Percentiles rank a stretch among this genome's conserved stretches.
phyloP scores from a whole-genome alignment of 37 sponge, comb jelly and placozoan genomes.

The Ianthella basta region DNA sequence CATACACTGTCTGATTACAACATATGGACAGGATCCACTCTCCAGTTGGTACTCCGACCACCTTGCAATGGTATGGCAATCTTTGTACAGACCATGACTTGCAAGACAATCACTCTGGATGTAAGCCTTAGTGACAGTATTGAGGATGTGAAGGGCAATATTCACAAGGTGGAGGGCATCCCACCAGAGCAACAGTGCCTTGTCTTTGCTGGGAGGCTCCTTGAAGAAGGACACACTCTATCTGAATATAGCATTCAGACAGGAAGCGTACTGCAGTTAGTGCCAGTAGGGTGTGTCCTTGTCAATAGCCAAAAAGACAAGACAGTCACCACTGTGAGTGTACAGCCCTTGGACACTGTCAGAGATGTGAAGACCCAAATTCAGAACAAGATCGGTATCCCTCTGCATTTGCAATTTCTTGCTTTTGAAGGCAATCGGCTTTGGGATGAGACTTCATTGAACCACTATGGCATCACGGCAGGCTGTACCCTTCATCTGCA shows the following conservation, averaged over 20 bases:
- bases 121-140: constrained; percentile 92
- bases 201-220: constrained; percentile 96
- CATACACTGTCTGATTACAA: constrained; percentile 2
- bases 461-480: constrained; percentile 23
- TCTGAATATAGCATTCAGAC: constrained; percentile 22
- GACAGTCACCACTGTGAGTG: constrained; percentile 46
- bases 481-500: neutral
- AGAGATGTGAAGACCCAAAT: neutral
- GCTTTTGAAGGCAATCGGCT: constrained; percentile 14
- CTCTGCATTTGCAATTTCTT: constrained; percentile 33
- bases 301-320: constrained; percentile 16
- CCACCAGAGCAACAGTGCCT: constrained; percentile 98
- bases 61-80: constrained; percentile 88
- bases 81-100: constrained; percentile 95
- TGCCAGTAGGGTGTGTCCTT: neutral
- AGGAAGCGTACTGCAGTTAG: neutral
- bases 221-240: constrained; percentile 34
- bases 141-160: constrained; percentile 96
- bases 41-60: neutral
- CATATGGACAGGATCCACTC: constrained; percentile 28
- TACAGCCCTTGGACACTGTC: constrained; percentile 28
- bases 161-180: constrained; percentile 96
- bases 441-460: neutral
- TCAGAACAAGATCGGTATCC: constrained; percentile 51
- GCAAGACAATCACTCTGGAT: constrained; percentile 96